phyloP scores from a whole-genome alignment of 2,113 vertebrate genomes.

The sheep (Ovis aries) region DNA sequence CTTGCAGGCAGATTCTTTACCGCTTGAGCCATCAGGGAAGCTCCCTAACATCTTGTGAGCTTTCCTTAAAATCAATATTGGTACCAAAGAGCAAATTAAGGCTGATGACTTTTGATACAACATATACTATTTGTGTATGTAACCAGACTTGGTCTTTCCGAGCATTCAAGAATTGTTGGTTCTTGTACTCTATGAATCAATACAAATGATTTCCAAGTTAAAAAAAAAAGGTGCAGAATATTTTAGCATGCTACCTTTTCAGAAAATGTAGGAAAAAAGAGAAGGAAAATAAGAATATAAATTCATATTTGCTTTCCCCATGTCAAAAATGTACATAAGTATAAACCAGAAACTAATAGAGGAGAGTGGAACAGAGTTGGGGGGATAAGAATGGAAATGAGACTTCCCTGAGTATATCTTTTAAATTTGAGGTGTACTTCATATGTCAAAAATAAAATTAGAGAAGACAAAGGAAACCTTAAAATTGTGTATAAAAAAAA shows the following conservation, averaged over 20 bases:
- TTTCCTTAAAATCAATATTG: not conserved
- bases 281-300: not conserved
- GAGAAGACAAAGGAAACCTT: not conserved
- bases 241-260: not conserved
- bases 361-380: not conserved
- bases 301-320: not conserved
- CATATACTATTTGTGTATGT: not conserved
- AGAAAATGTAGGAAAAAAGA: not conserved
- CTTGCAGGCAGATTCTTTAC: not conserved
- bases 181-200: not conserved
- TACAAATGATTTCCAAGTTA: not conserved
- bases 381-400: not conserved
- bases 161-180: not conserved
- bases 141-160: not conserved
- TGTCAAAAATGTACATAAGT: not conserved
- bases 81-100: not conserved
- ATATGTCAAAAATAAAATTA: not conserved
- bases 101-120: not conserved
- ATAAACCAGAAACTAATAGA: not conserved
- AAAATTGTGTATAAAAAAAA: not conserved
- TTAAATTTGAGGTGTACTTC: not conserved
- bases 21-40: not conserved
- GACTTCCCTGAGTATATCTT: not conserved
- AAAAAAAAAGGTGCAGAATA: not conserved
- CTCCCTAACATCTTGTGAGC: not conserved